A percentile compares a stretch with the other conserved stretches of the same genome.
phyloP scores from a whole-genome alignment of 2,113 vertebrate species.

The Amblyopsis rosae region DNA sequence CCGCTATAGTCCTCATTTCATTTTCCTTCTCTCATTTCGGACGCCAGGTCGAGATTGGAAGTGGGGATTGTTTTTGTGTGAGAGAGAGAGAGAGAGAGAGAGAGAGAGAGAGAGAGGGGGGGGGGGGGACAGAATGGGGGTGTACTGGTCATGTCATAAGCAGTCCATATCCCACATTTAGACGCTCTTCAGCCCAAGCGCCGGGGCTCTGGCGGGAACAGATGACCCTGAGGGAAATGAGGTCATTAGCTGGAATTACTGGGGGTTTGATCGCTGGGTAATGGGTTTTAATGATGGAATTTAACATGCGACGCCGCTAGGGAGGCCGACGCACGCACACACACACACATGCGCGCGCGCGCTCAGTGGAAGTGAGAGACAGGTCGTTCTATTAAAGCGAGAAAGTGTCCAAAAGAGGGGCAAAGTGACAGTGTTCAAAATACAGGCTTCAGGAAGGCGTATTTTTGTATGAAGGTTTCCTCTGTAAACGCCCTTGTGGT shows the following conservation, averaged over 20 bases:
- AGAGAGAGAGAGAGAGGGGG: constrained; percentile 1
- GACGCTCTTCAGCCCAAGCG: constrained; percentile 71
- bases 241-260: constrained; percentile 82
- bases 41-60: background rate
- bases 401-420: background rate
- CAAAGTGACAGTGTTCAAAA: background rate
- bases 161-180: constrained; percentile 18
- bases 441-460: background rate
- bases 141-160: constrained; percentile 29
- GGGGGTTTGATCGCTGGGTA: constrained; percentile 80
- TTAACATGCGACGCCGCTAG: constrained; percentile 73
- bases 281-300: constrained; percentile 82
- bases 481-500: background rate
- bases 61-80: background rate
- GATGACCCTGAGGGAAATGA: constrained; percentile 81
- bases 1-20: constrained; percentile 77
- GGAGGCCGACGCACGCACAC: constrained; percentile 34
- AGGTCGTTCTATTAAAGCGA: background rate
- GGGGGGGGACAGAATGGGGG: constrained; percentile 1
- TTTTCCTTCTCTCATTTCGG: constrained; percentile 67
- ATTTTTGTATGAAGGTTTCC: background rate
- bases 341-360: background rate
- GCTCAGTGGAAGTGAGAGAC: background rate
- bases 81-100: constrained; percentile 29
- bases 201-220: constrained; percentile 59